phyloP scores from a whole-genome alignment of 2,113 vertebrate genomes.

The Aphelocoma coerulescens region DNA sequence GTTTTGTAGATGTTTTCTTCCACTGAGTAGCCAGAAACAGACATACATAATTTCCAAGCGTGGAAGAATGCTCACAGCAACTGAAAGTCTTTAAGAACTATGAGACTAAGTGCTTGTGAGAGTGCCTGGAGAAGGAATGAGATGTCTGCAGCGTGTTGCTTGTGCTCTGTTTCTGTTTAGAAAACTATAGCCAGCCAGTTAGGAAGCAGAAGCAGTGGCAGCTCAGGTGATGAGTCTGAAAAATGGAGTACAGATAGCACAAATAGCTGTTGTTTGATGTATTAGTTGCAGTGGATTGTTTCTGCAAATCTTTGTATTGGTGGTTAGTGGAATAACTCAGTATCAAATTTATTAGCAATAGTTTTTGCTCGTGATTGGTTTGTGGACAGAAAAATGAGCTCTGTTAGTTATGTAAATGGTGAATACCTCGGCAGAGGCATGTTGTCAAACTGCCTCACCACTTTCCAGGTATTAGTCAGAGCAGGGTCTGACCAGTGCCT shows the following conservation, averaged over 20 bases:
- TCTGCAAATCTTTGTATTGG: neutral
- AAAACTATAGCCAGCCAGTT: neutral
- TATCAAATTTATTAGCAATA: neutral
- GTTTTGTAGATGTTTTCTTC: neutral
- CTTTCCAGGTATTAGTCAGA: neutral
- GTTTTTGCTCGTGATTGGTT: neutral
- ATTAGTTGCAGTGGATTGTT: neutral
- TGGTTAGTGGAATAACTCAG: neutral
- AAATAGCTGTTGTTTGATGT: neutral
- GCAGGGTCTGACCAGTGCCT: neutral
- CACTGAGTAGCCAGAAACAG: neutral
- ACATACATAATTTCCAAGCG: neutral
- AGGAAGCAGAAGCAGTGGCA: neutral
- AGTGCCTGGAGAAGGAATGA: neutral
- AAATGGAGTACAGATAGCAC: neutral
- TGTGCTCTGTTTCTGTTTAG: neutral
- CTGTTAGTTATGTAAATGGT: neutral
- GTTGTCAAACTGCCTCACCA: neutral
- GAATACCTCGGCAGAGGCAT: neutral
- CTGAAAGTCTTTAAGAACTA: neutral
- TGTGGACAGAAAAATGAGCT: neutral
- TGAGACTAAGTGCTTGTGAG: neutral
- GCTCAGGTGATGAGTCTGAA: neutral
- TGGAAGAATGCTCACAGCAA: neutral
- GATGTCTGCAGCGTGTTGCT: accelerated